Percentiles rank a stretch among this genome's conserved stretches.
Conservation (phyloP, 2,113 vertebrate genomes). For the Tricholaema leucomelas region DNA sequence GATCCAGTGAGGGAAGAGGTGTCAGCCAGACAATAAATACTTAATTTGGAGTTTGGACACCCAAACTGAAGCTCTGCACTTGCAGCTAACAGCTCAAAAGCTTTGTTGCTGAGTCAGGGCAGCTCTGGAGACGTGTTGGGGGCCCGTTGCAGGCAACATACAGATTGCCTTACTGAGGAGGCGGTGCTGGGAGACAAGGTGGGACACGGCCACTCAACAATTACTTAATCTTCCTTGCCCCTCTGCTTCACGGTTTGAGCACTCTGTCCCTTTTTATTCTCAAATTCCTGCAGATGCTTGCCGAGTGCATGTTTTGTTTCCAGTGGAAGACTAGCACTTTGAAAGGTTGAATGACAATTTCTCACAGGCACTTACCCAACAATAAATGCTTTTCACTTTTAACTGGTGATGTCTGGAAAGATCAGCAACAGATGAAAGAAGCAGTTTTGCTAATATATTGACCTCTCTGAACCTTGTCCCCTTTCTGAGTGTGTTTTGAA, state of each 20-base stretch:
- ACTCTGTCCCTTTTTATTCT: neutral
- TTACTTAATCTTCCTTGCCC: neutral
- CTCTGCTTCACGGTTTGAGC: neutral
- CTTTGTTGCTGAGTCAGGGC: neutral
- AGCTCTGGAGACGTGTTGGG: neutral
- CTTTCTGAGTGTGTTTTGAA: neutral
- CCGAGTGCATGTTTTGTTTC: neutral
- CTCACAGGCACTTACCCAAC: neutral
- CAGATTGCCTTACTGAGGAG: neutral
- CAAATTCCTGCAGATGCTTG: neutral
- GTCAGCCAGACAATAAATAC: neutral
- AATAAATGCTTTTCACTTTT: slow-evolving; percentile 5
- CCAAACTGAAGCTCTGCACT: neutral
- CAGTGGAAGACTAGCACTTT: neutral
- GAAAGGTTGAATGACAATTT: neutral
- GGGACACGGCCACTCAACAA: neutral
- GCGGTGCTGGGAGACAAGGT: neutral
- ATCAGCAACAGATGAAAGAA: neutral
- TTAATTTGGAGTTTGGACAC: neutral
- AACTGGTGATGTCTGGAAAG: slow-evolving; percentile 11
- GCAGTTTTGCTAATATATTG: neutral
- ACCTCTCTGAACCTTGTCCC: neutral
- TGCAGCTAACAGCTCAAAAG: neutral
- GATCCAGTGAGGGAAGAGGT: neutral
- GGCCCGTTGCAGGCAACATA: accelerated